phyloP scores from a whole-genome alignment of 2,797 vertebrate genomes.

The Takifugu ocellatus region DNA sequence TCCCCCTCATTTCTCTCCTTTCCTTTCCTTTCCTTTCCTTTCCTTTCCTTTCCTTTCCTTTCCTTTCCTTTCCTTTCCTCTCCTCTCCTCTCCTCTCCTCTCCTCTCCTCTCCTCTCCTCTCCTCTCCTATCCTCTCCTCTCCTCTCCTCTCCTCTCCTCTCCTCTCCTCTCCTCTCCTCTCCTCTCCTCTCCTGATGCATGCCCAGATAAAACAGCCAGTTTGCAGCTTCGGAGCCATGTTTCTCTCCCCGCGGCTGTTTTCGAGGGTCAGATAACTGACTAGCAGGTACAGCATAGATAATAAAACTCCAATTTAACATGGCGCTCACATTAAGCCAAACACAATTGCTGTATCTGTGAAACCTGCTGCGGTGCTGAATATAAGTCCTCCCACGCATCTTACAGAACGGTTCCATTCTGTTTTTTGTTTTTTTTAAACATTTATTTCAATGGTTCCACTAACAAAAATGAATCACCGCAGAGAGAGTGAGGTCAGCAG shows the following conservation, averaged over 20 bases:
- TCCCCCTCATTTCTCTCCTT: too few relatives aligned
- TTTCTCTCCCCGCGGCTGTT: constrained; percentile 47
- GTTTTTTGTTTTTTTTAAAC: constrained; percentile 12
- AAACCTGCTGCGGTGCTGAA: constrained; percentile 28
- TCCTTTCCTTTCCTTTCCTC: too few relatives aligned
- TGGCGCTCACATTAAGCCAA: constrained; percentile 9
- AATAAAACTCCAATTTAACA: constrained; percentile 64
- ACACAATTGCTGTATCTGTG: constrained; percentile 11
- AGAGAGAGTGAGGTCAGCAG: constrained; percentile 41
- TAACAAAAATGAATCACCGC: constrained; percentile 51
- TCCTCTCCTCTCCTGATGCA: constrained; percentile 48
- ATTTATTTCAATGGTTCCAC: constrained; percentile 28
- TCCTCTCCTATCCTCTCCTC: too few relatives aligned
- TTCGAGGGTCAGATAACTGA: constrained; percentile 45
- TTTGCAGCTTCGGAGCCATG: constrained; percentile 36
- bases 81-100: too few relatives aligned
- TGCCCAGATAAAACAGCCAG: constrained; percentile 50
- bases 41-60: rapidly evolving
- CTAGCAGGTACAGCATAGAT: constrained; percentile 39
- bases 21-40: too few relatives aligned
- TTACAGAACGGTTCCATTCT: constrained; percentile 38
- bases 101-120: too few relatives aligned
- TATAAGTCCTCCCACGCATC: constrained; percentile 53
- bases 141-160: too few relatives aligned
- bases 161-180: not conserved